phyloP scores from a whole-genome alignment of 2,113 vertebrate species.

The Vulpes ferrilata region DNA sequence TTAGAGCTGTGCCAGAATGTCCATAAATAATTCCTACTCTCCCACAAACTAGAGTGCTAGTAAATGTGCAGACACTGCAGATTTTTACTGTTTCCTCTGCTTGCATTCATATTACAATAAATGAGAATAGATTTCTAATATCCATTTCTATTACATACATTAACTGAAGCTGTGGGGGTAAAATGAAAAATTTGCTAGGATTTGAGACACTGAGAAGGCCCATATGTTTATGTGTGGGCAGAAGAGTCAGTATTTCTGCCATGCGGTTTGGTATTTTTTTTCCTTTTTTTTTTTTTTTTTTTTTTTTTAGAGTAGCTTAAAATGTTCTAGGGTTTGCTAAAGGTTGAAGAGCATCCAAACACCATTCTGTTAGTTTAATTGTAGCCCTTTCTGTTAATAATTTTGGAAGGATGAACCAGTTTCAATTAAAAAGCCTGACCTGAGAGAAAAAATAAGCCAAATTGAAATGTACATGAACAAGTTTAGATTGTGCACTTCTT shows the following conservation, averaged over 20 bases:
- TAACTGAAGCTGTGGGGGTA: slow-evolving; percentile 50
- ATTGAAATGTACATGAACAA: neutral
- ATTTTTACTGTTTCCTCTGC: slow-evolving; percentile 73
- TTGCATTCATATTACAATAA: slow-evolving; percentile 75
- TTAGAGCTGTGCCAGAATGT: slow-evolving; percentile 50
- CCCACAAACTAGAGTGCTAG: slow-evolving; percentile 29
- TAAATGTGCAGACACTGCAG: slow-evolving; percentile 72
- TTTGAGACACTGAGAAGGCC: neutral
- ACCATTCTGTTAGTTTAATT: slow-evolving; percentile 41
- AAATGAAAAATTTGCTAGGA: slow-evolving; percentile 52
- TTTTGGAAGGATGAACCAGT: neutral
- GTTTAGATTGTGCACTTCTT: neutral
- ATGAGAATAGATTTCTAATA: slow-evolving; percentile 78
- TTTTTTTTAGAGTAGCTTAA: neutral
- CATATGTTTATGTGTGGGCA: neutral
- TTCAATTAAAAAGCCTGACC: neutral
- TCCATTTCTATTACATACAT: slow-evolving; percentile 67
- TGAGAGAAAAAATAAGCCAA: slow-evolving; percentile 23
- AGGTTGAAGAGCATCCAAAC: neutral
- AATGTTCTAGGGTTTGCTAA: slow-evolving; percentile 1
- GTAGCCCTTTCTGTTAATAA: neutral
- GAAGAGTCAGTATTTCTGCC: neutral
- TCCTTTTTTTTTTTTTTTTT: neutral
- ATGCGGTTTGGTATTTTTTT: neutral
- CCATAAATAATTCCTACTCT: slow-evolving; percentile 73